Conservation (phyloP, 2,797 vertebrate genomes). For the Phalloptychus januarius region DNA sequence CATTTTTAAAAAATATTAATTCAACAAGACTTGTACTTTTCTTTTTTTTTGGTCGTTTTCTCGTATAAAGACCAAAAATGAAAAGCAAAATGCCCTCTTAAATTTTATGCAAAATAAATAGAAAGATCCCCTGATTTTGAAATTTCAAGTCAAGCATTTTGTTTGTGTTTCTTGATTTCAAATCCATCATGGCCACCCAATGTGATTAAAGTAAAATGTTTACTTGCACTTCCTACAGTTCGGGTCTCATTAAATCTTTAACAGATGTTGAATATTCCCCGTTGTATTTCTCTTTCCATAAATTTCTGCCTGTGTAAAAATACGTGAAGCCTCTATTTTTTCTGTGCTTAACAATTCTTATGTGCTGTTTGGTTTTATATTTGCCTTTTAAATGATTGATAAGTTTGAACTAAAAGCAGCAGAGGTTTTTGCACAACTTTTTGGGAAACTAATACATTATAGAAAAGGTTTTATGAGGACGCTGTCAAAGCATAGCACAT, state of each 20-base stretch:
- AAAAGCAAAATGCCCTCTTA: not conserved
- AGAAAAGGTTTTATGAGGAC: constrained; percentile 10
- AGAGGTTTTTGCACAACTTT: not conserved
- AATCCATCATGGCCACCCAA: not conserved
- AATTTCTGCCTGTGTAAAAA: not conserved
- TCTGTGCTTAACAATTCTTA: not conserved
- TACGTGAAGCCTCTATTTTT: not conserved
- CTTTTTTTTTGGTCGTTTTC: too few species aligned
- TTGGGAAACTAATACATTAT: not conserved
- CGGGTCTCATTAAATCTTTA: not conserved
- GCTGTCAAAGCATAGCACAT: constrained; percentile 15
- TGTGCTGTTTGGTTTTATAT: not conserved
- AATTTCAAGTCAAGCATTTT: not conserved
- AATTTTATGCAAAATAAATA: not conserved
- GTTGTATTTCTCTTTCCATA: not conserved
- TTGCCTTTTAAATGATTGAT: not conserved
- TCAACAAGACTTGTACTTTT: not conserved
- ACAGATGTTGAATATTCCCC: not conserved
- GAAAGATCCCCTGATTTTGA: not conserved
- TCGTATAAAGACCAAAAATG: not conserved
- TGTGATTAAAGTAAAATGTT: not conserved
- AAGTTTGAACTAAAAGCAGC: not conserved
- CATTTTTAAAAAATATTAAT: not conserved
- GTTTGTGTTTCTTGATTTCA: not conserved
- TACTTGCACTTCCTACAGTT: not conserved